Percentiles rank a stretch among this genome's conserved stretches.
Conservation (phyloP, 2,113 vertebrate species). For the Phalacrocorax carbo region DNA sequence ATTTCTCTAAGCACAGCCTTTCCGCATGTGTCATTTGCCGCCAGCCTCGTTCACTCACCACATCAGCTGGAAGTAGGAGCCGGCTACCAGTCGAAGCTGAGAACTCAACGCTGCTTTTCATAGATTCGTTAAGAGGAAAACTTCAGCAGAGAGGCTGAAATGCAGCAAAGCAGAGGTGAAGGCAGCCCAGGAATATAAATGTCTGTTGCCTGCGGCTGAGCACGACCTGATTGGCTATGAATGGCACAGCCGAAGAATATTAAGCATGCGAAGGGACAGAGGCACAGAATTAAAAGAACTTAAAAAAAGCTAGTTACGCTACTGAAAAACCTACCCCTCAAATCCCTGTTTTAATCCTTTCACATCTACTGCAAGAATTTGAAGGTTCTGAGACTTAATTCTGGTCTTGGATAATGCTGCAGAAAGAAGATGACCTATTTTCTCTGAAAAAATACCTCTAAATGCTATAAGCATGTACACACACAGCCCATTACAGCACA, state of each 20-base stretch:
- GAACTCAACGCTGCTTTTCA: not conserved
- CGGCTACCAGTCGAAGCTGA: not conserved
- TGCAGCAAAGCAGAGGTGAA: not conserved
- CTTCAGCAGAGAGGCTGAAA: slow-evolving; percentile 23
- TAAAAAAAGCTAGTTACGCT: not conserved
- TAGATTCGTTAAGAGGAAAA: not conserved
- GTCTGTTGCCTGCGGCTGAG: not conserved
- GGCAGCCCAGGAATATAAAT: not conserved
- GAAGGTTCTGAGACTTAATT: slow-evolving; percentile 14
- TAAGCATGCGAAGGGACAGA: not conserved
- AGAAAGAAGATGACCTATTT: slow-evolving; percentile 45
- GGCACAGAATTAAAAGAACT: slow-evolving; percentile 16
- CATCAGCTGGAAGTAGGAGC: not conserved
- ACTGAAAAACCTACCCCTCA: not conserved
- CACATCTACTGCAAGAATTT: not conserved
- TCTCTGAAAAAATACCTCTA: not conserved
- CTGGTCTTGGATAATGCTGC: not conserved
- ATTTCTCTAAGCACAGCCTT: not conserved
- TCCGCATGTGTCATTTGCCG: not conserved
- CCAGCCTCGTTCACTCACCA: not conserved
- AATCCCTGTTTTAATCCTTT: slow-evolving; percentile 34
- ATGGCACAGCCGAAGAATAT: not conserved
- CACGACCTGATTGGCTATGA: slow-evolving; percentile 51
- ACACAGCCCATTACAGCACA: not conserved
- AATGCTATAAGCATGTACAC: not conserved